Evolutionary conservation across 2,113 vertebrate species (phyloP), one percentile per base, ranked within the genome.

Genomic region (Saguinus midas): DNA sequence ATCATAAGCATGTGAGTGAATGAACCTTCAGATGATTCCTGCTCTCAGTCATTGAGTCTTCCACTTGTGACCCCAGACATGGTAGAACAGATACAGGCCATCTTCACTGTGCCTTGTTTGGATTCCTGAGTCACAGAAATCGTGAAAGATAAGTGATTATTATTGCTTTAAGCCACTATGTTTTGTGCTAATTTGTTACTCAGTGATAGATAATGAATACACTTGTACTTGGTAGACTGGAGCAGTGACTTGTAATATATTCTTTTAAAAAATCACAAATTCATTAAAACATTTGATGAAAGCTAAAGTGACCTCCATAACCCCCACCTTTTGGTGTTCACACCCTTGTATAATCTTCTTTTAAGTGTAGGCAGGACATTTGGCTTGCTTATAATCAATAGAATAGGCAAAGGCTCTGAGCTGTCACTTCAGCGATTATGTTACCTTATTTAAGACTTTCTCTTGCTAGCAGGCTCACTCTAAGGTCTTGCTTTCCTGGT

Each of bases 121-220:
- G 91, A 92, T 91, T 96, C 75, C 40, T 80, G 23, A 78, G 45
- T 55, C 48, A 88, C 11, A 64, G 23, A 96, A 94, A 40, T 29
- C 17, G 12, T 87, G 13, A 93, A 16, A 35, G 82, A 68, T 48
- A 89, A 72, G 25, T 48, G 21, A 40, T 35, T 91, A 70, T 25
- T 81, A 0, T 85, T 96, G 37, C 70, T 79, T 73, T 57, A 94
- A 83, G 55, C 45, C n/a, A 82, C 4, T 92, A 45, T 43, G 3
- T 96, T 96, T 90, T 93, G 20, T 83, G 40, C n/a, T 81, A 37
- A 72, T 58, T 82, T 80, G 17, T 80, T 90, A 82, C 45, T 82
- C 45, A 82, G 16, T 5, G 91, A 73, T 64, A 81, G 8, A 80
- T 76, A 87, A 93, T 55, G 21, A 73, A 72, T 86, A 76, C 7